phyloP scores from a whole-genome alignment of 1,140 invertebrate species.

The Campoletis sonorensis region DNA sequence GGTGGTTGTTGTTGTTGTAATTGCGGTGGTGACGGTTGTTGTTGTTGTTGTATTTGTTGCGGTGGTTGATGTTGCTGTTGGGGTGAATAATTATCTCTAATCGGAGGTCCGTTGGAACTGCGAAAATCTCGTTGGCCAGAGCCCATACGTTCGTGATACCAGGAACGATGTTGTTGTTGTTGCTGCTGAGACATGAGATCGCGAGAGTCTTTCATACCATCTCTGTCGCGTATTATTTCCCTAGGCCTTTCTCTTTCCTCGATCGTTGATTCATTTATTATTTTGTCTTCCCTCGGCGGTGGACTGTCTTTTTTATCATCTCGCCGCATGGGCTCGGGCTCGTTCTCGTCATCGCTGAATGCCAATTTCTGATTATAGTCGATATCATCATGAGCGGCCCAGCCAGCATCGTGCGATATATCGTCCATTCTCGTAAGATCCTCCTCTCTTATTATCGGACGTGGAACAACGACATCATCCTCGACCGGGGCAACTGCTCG shows the following conservation, averaged over 20 bases:
- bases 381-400: conserved; percentile 94
- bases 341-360: conserved; percentile 93
- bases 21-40: conserved; percentile 22
- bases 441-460: conserved; percentile 94
- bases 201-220: conserved; percentile 59
- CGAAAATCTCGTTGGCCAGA: conserved; percentile 67
- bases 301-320: conserved; percentile 66
- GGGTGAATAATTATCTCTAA: conserved; percentile 55
- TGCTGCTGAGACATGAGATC: conserved; percentile 52
- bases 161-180: conserved; percentile 62
- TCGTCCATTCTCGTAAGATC: conserved; percentile 95
- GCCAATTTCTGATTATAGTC: conserved; percentile 96
- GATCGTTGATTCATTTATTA: conserved; percentile 47
- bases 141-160: conserved; percentile 62
- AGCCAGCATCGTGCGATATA: conserved; percentile 91
- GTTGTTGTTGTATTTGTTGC: conserved; percentile 17
- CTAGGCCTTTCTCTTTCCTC: conserved; percentile 66
- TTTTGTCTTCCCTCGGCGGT: conserved; percentile 45
- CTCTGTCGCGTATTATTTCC: conserved; percentile 63
- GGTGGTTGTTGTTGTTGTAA: conserved; percentile 36
- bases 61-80: conserved; percentile 54
- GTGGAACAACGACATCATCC: conserved; percentile 76
- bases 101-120: conserved; percentile 62
- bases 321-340: conserved; percentile 55
- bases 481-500: conserved; percentile 60